Conservation (phyloP, 2,888 invertebrate genomes). For the Nephrotoma guestfalica region DNA sequence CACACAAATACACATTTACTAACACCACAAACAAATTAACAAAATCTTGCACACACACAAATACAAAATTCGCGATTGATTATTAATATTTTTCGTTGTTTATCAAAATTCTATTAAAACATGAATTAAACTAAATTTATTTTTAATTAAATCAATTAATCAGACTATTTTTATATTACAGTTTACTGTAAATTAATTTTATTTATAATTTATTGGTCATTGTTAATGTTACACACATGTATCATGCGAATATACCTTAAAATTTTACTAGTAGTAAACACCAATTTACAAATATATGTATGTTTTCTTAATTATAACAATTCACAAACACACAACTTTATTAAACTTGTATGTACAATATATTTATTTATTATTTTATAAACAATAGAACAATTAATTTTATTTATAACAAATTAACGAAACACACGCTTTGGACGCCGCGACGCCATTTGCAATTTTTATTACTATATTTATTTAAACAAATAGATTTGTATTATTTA, state of each 20-base stretch:
- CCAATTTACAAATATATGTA: neutral
- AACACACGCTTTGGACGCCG: conserved; percentile 6
- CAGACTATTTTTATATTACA: neutral
- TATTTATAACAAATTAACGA: neutral
- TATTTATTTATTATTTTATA: neutral
- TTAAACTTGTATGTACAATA: neutral
- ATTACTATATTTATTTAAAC: neutral
- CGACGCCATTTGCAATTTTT: conserved; percentile 6
- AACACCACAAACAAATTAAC: neutral
- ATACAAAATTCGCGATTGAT: neutral
- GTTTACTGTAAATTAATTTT: neutral
- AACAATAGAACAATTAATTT: neutral
- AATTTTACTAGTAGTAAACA: neutral
- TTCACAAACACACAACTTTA: neutral
- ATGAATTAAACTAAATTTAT: neutral
- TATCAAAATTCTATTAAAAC: neutral
- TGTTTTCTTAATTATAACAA: neutral
- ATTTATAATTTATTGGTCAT: neutral
- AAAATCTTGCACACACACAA: neutral
- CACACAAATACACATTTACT: neutral
- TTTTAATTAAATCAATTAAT: neutral
- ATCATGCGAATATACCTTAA: neutral
- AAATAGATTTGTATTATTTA: neutral
- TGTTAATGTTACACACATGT: neutral
- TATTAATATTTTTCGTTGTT: neutral